These are phyloP conservation scores for Alexandromys fortis DNA, from an alignment of 2,113 vertebrate genomes.

Conservation along the genomic window DNA sequence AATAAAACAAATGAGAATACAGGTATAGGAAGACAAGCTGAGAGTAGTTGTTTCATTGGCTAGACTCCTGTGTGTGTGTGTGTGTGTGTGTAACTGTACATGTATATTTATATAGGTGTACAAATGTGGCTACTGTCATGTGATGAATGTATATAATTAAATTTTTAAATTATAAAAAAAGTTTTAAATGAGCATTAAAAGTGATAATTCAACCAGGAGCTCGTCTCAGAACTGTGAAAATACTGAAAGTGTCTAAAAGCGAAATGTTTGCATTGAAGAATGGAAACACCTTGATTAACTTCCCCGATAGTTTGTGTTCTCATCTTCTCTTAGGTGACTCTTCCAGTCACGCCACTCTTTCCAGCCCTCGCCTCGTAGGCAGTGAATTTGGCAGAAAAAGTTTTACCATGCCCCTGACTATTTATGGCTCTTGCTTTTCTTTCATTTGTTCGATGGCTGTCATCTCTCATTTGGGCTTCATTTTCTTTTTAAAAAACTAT, in stretches of 20 bases:
- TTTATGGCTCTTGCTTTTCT: not conserved
- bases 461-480: not conserved
- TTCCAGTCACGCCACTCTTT: not conserved
- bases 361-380: not conserved
- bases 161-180: constrained; percentile 61
- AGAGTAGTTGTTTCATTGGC: constrained; percentile 10
- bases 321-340: constrained; percentile 36
- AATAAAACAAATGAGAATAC: constrained; percentile 66
- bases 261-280: not conserved
- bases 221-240: constrained; percentile 50
- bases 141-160: constrained; percentile 52
- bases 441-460: not conserved
- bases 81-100: not conserved
- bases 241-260: not conserved
- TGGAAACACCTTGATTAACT: constrained; percentile 48
- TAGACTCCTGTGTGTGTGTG: not conserved
- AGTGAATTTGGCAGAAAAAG: constrained; percentile 28
- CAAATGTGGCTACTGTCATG: not conserved
- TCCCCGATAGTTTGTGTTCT: not conserved
- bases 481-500: not conserved
- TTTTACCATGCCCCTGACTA: not conserved
- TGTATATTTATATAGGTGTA: not conserved
- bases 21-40: constrained; percentile 57
- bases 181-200: constrained; percentile 53
- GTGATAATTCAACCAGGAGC: constrained; percentile 50